A percentile compares a stretch with the other conserved stretches of the same genome.
These are phyloP conservation scores for Galaxias olidus DNA, from an alignment of 2,797 vertebrate species.

Conservation along the genomic window DNA sequence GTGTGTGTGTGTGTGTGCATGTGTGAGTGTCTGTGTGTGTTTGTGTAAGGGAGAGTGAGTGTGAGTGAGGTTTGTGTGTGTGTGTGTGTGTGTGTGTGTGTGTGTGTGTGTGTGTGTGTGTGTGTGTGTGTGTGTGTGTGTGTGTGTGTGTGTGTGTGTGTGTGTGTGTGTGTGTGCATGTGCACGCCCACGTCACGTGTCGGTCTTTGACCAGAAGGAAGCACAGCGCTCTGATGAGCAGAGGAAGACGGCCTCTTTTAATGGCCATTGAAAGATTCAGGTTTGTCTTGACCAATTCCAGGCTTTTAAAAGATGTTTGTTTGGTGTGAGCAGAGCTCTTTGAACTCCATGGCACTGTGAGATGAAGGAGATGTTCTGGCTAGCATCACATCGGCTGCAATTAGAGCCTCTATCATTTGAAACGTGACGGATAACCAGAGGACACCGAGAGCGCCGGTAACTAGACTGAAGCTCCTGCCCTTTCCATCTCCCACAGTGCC, in stretches of 20 bases:
- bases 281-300: no score
- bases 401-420: no score
- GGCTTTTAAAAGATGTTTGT: no score
- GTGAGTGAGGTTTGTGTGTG: neutral
- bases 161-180: neutral
- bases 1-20: neutral
- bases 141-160: neutral
- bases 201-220: no score
- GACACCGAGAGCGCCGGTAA: slow-evolving; percentile 18
- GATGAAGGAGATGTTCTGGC: no score
- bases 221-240: no score
- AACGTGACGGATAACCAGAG: neutral
- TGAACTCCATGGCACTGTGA: no score
- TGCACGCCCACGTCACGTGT: neutral
- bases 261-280: no score
- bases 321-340: no score
- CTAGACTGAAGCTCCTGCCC: slow-evolving; percentile 38
- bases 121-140: no score
- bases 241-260: no score
- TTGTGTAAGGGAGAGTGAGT: neutral
- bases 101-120: slow-evolving; percentile 6
- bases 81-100: neutral
- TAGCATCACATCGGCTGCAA: no score
- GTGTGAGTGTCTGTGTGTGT: neutral
- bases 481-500: slow-evolving; percentile 49